phyloP scores from a whole-genome alignment of 2,888 invertebrate genomes.

The Gandaritis pyraliata region DNA sequence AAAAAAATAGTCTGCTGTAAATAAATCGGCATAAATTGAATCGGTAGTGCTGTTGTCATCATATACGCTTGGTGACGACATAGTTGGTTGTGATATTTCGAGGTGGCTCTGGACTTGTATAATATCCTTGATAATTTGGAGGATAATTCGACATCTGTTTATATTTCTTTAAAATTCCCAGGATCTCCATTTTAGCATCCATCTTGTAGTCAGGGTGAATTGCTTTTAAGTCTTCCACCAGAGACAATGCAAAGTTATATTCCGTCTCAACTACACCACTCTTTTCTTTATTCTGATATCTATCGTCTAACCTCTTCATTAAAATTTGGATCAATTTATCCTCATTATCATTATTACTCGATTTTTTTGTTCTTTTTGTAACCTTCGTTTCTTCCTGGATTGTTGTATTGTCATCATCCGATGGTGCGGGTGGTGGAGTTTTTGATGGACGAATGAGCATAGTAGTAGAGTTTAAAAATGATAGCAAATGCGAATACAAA shows the following conservation, averaged over 20 bases:
- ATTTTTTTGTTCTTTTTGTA: slow-evolving; percentile 35
- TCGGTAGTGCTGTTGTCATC: slow-evolving; percentile 40
- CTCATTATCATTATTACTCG: slow-evolving; percentile 33
- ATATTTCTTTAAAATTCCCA: slow-evolving; percentile 39
- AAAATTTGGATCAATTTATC: slow-evolving; percentile 36
- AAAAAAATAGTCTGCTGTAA: background rate
- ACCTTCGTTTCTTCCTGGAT: slow-evolving; percentile 24
- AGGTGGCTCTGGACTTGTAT: slow-evolving; percentile 41
- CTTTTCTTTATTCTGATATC: slow-evolving; percentile 18
- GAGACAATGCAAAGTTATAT: slow-evolving; percentile 41
- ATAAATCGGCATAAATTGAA: slow-evolving; percentile 33
- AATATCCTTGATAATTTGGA: slow-evolving; percentile 38
- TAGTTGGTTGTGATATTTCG: slow-evolving; percentile 41
- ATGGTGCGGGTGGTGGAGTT: slow-evolving; percentile 36
- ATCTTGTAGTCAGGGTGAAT: slow-evolving; percentile 35
- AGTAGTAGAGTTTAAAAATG: slow-evolving; percentile 39
- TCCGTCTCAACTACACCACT: slow-evolving; percentile 15
- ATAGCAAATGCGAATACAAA: slow-evolving; percentile 39
- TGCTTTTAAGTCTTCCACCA: slow-evolving; percentile 37
- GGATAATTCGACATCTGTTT: slow-evolving; percentile 30
- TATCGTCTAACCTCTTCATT: slow-evolving; percentile 38
- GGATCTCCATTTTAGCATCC: slow-evolving; percentile 40
- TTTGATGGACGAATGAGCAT: slow-evolving; percentile 38
- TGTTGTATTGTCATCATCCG: slow-evolving; percentile 41
- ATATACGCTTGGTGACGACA: slow-evolving; percentile 41